These are phyloP conservation scores for Dyspetes luteomarginatus DNA, from an alignment of 2,888 invertebrate genomes.

Conservation along the genomic window DNA sequence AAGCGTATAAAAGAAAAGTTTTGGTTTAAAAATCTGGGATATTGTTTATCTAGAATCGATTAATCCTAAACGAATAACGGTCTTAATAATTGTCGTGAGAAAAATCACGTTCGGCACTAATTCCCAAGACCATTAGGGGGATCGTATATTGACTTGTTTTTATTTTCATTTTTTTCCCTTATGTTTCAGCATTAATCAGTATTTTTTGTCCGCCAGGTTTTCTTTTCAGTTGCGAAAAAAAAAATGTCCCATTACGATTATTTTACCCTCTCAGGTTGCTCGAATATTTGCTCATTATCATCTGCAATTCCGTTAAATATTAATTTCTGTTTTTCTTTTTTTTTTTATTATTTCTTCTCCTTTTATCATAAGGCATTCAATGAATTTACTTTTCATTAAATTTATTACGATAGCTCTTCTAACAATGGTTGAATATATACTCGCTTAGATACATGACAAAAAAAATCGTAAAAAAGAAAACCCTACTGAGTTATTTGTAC, in stretches of 20 bases:
- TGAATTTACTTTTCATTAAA: slow-evolving; percentile 64
- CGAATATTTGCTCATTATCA: slow-evolving; percentile 34
- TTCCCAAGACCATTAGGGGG: slow-evolving; percentile 54
- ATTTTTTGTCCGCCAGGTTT: slow-evolving; percentile 17
- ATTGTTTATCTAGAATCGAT: slow-evolving; percentile 42
- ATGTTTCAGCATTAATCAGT: slow-evolving; percentile 53
- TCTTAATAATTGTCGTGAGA: slow-evolving; percentile 56
- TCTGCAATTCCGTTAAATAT: slow-evolving; percentile 20
- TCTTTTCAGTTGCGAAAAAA: slow-evolving; percentile 32
- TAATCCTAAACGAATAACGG: slow-evolving; percentile 55
- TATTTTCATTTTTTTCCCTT: slow-evolving; percentile 12
- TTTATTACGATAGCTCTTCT: slow-evolving; percentile 61
- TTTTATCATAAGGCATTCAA: slow-evolving; percentile 69
- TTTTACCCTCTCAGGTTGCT: slow-evolving; percentile 23
- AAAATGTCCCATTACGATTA: slow-evolving; percentile 52
- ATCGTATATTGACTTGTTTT: slow-evolving; percentile 61
- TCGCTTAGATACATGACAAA: slow-evolving; percentile 43
- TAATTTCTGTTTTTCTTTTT: not conserved
- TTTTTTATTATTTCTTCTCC: slow-evolving; percentile 19
- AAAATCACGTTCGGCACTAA: slow-evolving; percentile 64
- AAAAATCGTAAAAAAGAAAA: slow-evolving; percentile 41
- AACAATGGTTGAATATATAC: slow-evolving; percentile 61
- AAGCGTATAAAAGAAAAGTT: slow-evolving; percentile 60
- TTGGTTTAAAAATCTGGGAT: slow-evolving; percentile 46
- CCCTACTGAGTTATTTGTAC: slow-evolving; percentile 49